Percentiles rank a stretch among this genome's conserved stretches.
Evolutionary conservation across 2,797 vertebrate genomes (phyloP).

Genomic region (Macroramphosus scolopax): DNA sequence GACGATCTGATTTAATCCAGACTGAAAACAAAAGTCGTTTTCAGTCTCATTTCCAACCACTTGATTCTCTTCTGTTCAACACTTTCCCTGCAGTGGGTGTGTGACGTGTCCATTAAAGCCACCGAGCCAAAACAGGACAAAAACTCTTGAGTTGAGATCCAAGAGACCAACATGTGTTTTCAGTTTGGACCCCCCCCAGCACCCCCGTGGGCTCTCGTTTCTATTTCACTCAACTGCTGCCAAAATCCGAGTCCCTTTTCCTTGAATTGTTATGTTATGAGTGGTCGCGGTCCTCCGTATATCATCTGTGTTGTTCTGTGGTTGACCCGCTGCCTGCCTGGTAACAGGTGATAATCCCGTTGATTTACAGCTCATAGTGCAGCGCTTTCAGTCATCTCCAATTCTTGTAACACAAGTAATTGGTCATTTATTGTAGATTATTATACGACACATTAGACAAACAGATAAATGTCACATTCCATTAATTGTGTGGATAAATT

Average conservation of each 20-base stretch:
- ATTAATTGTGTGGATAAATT: neutral
- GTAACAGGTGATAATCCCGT: slow-evolving; percentile 19
- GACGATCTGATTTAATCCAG: too few relatives aligned
- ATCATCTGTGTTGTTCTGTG: too few relatives aligned
- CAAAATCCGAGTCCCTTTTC: slow-evolving; percentile 11
- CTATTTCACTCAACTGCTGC: slow-evolving; percentile 41
- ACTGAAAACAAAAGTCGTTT: too few relatives aligned
- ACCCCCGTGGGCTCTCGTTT: slow-evolving; percentile 45
- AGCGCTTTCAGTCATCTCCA: slow-evolving; percentile 15
- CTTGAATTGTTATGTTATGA: slow-evolving; percentile 6
- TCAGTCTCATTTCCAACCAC: slow-evolving; percentile 4
- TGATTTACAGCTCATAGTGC: slow-evolving; percentile 19
- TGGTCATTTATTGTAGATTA: slow-evolving; percentile 8
- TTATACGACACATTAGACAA: neutral
- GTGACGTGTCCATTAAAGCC: slow-evolving; percentile 53
- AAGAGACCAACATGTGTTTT: slow-evolving; percentile 67
- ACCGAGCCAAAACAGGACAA: slow-evolving; percentile 52
- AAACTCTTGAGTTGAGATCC: slow-evolving; percentile 33
- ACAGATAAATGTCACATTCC: too few relatives aligned
- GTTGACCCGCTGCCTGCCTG: slow-evolving; percentile 10
- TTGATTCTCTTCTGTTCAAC: slow-evolving; percentile 22
- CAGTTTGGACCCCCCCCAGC: slow-evolving; percentile 64
- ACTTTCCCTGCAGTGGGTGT: slow-evolving; percentile 40
- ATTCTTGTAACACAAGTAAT: slow-evolving; percentile 22
- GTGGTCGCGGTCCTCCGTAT: too few relatives aligned